A percentile compares a stretch with the other conserved stretches of the same genome.
Conservation (phyloP, 2,888 invertebrate species). For the Pilophorus perplexus region DNA sequence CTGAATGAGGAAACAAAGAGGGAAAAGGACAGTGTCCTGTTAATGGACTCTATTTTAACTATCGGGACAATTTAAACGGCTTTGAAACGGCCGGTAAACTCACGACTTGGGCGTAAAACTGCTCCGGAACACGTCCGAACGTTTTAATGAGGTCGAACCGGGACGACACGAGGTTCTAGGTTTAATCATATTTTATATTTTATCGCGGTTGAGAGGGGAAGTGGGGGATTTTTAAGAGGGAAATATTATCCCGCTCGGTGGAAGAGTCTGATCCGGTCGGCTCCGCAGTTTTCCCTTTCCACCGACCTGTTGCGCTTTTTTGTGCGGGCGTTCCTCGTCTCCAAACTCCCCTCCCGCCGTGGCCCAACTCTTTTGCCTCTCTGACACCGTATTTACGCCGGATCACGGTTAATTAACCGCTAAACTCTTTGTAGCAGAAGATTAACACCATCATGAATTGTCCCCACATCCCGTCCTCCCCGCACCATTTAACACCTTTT, state of each 20-base stretch:
- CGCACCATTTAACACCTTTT: background rate
- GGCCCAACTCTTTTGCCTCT: slow-evolving; percentile 20
- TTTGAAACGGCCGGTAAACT: background rate
- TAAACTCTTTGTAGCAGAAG: slow-evolving; percentile 38
- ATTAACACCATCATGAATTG: slow-evolving; percentile 33
- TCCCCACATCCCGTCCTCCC: background rate
- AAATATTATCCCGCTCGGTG: slow-evolving; percentile 8
- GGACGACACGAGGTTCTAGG: background rate
- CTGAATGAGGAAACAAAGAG: too few species aligned
- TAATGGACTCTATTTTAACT: too few species aligned
- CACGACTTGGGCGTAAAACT: slow-evolving; percentile 6
- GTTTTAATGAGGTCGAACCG: background rate
- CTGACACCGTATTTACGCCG: slow-evolving; percentile 36
- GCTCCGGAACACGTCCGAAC: background rate
- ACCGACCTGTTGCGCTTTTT: slow-evolving; percentile 40
- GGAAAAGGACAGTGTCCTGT: too few species aligned
- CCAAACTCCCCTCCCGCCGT: background rate
- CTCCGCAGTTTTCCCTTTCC: background rate
- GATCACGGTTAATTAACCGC: slow-evolving; percentile 39
- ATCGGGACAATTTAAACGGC: too few species aligned
- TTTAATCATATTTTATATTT: slow-evolving; percentile 20
- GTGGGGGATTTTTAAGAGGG: background rate
- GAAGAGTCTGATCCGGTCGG: background rate
- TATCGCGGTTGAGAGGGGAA: background rate
- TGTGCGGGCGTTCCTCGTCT: slow-evolving; percentile 10